Percentiles rank a stretch among this genome's conserved stretches.
Evolutionary conservation across 1,140 invertebrate species (phyloP).

Genomic region (Meteorus sp.): DNA sequence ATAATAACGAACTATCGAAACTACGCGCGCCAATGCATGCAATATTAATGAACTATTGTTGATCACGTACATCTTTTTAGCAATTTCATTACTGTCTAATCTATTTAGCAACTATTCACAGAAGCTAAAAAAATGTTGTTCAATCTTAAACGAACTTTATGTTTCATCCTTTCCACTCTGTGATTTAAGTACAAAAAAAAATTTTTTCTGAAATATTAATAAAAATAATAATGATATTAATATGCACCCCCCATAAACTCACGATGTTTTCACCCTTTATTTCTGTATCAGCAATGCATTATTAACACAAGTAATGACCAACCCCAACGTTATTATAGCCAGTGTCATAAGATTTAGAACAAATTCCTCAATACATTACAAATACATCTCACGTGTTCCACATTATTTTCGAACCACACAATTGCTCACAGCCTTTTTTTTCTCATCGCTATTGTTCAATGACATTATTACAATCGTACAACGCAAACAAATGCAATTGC

Average conservation of each 20-base stretch:
- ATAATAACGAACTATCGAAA: neutral
- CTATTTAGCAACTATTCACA: neutral
- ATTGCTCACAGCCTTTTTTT: too few species aligned
- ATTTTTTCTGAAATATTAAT: constrained; percentile 1
- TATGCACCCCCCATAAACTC: neutral
- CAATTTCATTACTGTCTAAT: constrained; percentile 2
- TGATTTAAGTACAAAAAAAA: constrained; percentile 20
- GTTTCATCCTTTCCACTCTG: constrained; percentile 8
- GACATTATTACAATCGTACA: constrained; percentile 2
- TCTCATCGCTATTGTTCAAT: neutral
- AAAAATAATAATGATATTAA: neutral
- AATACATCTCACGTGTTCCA: neutral
- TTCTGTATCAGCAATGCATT: too few species aligned
- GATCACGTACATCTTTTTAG: neutral
- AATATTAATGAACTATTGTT: too few species aligned
- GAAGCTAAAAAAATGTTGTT: neutral
- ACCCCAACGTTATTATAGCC: too few species aligned
- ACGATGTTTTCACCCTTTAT: neutral
- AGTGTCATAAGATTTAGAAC: too few species aligned
- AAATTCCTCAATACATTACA: too few species aligned
- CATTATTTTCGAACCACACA: constrained; percentile 1
- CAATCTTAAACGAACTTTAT: neutral
- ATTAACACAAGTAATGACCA: too few species aligned
- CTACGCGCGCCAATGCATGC: neutral
- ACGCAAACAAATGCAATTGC: neutral